These are phyloP conservation scores for Umimayanthus kanabou DNA, from an alignment of 92 coral and sea anemone genomes.

Conservation along the genomic window DNA sequence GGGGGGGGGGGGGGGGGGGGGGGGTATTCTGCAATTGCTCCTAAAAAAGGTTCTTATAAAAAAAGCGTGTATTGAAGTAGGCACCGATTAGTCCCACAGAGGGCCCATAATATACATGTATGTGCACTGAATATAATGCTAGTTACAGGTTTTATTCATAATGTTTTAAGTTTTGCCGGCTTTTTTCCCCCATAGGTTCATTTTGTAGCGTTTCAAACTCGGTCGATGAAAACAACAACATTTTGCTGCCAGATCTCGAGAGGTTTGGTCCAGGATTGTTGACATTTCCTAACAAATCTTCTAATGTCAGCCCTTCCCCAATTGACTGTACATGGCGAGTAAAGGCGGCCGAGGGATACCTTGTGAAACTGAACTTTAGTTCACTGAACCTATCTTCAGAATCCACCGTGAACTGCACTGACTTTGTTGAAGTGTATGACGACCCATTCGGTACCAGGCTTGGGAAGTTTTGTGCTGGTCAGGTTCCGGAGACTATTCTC, in stretches of 20 bases:
- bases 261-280: neutral
- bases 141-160: neutral
- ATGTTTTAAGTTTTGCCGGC: neutral
- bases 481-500: slow-evolving; percentile 2
- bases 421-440: slow-evolving; percentile 36
- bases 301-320: neutral
- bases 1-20: too few relatives aligned
- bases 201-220: slow-evolving; percentile 18
- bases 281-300: slow-evolving; percentile 23
- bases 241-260: slow-evolving; percentile 27
- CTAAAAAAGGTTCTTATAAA: too few relatives aligned
- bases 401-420: neutral
- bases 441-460: slow-evolving; percentile 36
- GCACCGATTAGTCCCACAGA: too few relatives aligned
- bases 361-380: neutral
- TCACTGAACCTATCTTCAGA: slow-evolving; percentile 27
- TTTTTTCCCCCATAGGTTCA: neutral
- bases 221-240: slow-evolving; percentile 30
- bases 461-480: slow-evolving; percentile 32
- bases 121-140: neutral
- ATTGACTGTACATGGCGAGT: slow-evolving; percentile 40
- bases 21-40: too few relatives aligned
- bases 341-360: slow-evolving; percentile 2
- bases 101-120: too few relatives aligned
- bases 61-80: too few relatives aligned